A percentile compares a stretch with the other conserved stretches of the same genome.
These are phyloP conservation scores for Holocentrus rufus DNA, from an alignment of 2,797 vertebrate species.

Conservation along the genomic window DNA sequence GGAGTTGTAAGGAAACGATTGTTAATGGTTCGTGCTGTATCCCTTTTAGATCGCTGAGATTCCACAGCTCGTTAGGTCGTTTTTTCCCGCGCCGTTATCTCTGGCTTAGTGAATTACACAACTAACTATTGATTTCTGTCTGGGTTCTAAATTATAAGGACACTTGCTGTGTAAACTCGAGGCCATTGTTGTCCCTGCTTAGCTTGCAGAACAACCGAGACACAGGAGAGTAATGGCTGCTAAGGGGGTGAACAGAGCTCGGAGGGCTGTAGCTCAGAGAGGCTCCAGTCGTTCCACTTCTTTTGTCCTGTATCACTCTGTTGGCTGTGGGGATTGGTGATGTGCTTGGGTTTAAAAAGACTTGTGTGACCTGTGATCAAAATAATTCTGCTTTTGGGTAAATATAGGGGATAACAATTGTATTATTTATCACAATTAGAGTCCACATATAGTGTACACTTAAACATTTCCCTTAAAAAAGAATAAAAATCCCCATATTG, in stretches of 20 bases:
- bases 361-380: neutral
- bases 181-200: slow-evolving; percentile 74
- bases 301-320: slow-evolving; percentile 44
- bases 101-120: slow-evolving; percentile 73
- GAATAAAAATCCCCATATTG: no score
- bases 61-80: slow-evolving; percentile 52
- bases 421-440: slow-evolving; percentile 25
- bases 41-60: slow-evolving; percentile 40
- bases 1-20: slow-evolving; percentile 35
- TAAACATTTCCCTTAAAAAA: neutral
- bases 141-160: slow-evolving; percentile 76
- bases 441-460: neutral
- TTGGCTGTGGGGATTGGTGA: slow-evolving; percentile 23
- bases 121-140: slow-evolving; percentile 76
- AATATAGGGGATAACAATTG: slow-evolving; percentile 13
- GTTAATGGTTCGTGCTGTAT: slow-evolving; percentile 44
- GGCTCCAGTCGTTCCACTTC: slow-evolving; percentile 27
- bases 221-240: slow-evolving; percentile 70
- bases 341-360: neutral
- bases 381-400: slow-evolving; percentile 13
- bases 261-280: slow-evolving; percentile 58
- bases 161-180: slow-evolving; percentile 75
- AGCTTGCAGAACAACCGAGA: slow-evolving; percentile 73
- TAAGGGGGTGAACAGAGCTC: slow-evolving; percentile 48
- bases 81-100: slow-evolving; percentile 63